Percentiles rank a stretch among this genome's conserved stretches.
Evolutionary conservation across 2,888 invertebrate genomes (phyloP).

Genomic region (Muscina levida): DNA sequence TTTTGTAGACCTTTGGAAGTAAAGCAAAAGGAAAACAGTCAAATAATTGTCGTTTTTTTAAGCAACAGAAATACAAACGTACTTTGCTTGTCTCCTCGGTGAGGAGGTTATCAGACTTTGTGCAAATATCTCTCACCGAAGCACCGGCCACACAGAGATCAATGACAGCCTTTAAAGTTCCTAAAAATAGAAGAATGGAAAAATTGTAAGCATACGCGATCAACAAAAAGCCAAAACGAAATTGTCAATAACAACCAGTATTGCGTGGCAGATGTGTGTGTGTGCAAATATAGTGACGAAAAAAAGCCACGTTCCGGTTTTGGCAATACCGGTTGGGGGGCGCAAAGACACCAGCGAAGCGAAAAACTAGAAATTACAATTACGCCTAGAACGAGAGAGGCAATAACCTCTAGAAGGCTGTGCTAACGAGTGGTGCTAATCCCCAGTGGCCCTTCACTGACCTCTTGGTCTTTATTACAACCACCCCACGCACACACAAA

Average conservation of each 20-base stretch:
- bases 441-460: not conserved
- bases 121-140: constrained; percentile 94
- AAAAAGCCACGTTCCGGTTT: constrained; percentile 8
- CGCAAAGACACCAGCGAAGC: constrained; percentile 2
- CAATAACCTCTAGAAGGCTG: too few relatives aligned
- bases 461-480: not conserved
- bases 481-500: constrained; percentile 8
- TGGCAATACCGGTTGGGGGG: constrained; percentile 1
- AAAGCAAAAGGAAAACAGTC: not conserved
- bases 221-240: not conserved
- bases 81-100: constrained; percentile 96
- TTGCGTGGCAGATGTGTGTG: constrained; percentile 17
- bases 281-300: constrained; percentile 15
- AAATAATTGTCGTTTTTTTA: not conserved
- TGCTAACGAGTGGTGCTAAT: too few relatives aligned
- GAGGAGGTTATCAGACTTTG: constrained; percentile 92
- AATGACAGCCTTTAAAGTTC: constrained; percentile 92
- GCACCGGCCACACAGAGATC: constrained; percentile 93
- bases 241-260: not conserved
- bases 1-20: constrained; percentile 87
- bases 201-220: not conserved
- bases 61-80: constrained; percentile 54
- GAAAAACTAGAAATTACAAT: not conserved
- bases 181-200: constrained; percentile 82
- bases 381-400: not conserved